Percentiles rank a stretch among this genome's conserved stretches.
These are phyloP conservation scores for Xylota sylvarum DNA, from an alignment of 2,888 invertebrate genomes.

Conservation along the genomic window DNA sequence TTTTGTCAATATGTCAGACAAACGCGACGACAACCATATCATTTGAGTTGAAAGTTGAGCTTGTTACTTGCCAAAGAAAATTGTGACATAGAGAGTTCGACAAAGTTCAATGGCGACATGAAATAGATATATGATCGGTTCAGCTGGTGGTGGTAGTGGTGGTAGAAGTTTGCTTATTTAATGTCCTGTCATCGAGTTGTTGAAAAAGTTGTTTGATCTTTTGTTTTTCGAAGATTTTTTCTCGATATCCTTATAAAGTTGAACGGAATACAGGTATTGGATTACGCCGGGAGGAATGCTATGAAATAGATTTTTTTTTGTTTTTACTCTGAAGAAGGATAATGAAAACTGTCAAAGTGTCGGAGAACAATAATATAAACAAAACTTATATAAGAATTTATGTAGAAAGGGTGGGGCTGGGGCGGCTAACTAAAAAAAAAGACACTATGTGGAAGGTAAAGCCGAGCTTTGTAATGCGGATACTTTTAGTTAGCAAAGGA, in stretches of 20 bases:
- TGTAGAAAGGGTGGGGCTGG: background rate
- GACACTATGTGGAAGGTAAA: no score
- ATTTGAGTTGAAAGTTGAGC: slow-evolving; percentile 37
- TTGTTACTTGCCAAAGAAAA: slow-evolving; percentile 47
- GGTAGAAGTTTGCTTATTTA: slow-evolving; percentile 34
- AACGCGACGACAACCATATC: slow-evolving; percentile 13
- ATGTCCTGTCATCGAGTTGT: slow-evolving; percentile 34
- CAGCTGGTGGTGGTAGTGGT: background rate
- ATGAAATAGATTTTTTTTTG: background rate
- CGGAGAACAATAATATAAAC: background rate
- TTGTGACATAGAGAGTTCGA: slow-evolving; percentile 49
- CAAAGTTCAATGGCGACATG: slow-evolving; percentile 62
- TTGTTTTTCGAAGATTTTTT: background rate
- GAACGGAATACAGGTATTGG: slow-evolving; percentile 1
- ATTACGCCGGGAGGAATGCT: background rate
- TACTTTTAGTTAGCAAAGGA: no score
- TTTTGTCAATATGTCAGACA: slow-evolving; percentile 43
- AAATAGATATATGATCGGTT: slow-evolving; percentile 45
- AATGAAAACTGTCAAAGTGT: slow-evolving; percentile 27
- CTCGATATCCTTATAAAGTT: slow-evolving; percentile 14
- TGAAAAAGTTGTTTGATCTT: slow-evolving; percentile 39
- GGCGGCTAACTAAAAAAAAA: no score
- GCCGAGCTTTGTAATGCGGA: no score
- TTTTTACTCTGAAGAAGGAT: background rate
- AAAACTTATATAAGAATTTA: background rate